These are phyloP conservation scores for Beris morrisii DNA, from an alignment of 2,888 invertebrate species.

Conservation along the genomic window DNA sequence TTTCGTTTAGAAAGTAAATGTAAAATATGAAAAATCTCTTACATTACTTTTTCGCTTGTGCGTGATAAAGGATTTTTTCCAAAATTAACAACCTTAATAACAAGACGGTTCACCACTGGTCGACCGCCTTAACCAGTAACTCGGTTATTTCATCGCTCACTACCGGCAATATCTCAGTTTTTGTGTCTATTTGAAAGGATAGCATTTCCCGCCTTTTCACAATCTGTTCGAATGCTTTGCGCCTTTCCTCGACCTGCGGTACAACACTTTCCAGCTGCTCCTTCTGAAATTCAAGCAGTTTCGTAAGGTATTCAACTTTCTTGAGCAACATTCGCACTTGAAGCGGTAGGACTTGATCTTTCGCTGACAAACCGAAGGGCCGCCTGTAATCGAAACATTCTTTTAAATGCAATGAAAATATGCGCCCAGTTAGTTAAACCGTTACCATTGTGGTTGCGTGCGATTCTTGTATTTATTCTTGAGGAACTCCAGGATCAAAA, in stretches of 20 bases:
- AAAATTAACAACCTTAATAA: no score
- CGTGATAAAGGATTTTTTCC: no score
- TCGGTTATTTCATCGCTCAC: not conserved
- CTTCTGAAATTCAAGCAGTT: slow-evolving; percentile 42
- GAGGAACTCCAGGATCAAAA: slow-evolving; percentile 43
- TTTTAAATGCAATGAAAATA: not conserved
- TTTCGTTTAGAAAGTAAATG: no score
- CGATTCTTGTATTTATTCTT: slow-evolving; percentile 43
- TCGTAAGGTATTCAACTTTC: slow-evolving; percentile 41
- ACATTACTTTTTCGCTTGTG: no score
- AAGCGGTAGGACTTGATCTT: slow-evolving; percentile 43
- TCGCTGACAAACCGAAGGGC: slow-evolving; percentile 41
- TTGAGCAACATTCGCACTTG: slow-evolving; percentile 43
- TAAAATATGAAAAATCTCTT: no score
- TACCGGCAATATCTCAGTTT: not conserved
- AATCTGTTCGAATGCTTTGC: slow-evolving; percentile 4
- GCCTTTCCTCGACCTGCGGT: slow-evolving; percentile 6
- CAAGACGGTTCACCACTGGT: not conserved
- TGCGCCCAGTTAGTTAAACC: not conserved
- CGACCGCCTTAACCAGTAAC: not conserved
- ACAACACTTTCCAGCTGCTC: slow-evolving; percentile 39
- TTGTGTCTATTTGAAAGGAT: slow-evolving; percentile 8
- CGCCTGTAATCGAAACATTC: slow-evolving; percentile 41
- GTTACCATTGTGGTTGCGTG: slow-evolving; percentile 43
- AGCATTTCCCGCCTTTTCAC: not conserved